phyloP scores from a whole-genome alignment of 2,888 invertebrate species.

The Nephrotoma appendiculata region DNA sequence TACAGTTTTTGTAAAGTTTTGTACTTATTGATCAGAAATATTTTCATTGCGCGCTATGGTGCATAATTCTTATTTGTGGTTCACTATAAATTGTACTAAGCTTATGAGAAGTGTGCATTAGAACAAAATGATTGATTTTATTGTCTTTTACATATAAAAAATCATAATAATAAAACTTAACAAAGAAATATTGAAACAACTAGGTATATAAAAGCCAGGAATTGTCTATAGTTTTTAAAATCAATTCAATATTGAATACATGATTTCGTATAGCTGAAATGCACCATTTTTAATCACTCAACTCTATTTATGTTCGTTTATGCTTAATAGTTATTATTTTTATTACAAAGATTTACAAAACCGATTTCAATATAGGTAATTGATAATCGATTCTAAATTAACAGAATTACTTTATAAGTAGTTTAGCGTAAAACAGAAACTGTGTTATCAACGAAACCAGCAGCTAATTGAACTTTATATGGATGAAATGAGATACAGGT shows the following conservation, averaged over 20 bases:
- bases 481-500: constrained; percentile 84
- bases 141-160: neutral
- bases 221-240: neutral
- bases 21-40: neutral
- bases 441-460: constrained; percentile 73
- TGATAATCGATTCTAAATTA: neutral
- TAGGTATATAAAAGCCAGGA: neutral
- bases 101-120: neutral
- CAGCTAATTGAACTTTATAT: constrained; percentile 65
- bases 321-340: neutral
- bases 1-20: neutral
- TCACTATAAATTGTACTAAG: neutral
- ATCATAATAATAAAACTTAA: neutral
- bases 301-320: neutral
- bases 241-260: neutral
- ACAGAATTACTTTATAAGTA: neutral
- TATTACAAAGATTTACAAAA: neutral
- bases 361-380: neutral
- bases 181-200: neutral
- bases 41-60: neutral
- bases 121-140: neutral
- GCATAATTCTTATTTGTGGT: neutral
- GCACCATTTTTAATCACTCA: neutral
- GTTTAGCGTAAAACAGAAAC: constrained; percentile 44
- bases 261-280: neutral